A percentile compares a stretch with the other conserved stretches of the same genome.
Conservation (phyloP, 2,113 vertebrate species). For the Aldabrachelys gigantea region DNA sequence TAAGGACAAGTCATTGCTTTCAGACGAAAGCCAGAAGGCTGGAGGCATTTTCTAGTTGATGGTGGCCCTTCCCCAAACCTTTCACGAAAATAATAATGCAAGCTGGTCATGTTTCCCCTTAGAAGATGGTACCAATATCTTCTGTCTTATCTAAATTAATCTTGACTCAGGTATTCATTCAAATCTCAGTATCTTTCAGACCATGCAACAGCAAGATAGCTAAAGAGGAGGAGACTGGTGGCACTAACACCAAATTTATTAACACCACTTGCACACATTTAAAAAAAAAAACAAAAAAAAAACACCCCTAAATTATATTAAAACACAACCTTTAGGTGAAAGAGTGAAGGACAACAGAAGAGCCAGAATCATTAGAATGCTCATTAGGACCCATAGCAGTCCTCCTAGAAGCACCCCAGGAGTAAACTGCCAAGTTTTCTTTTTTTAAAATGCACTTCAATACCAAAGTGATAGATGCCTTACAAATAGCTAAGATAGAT, state of each 20-base stretch:
- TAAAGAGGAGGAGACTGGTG: background rate
- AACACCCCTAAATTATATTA: background rate
- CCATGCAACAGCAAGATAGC: background rate
- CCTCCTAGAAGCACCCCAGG: background rate
- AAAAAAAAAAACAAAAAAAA: background rate
- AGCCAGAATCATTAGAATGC: background rate
- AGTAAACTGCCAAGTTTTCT: background rate
- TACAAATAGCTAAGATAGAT: background rate
- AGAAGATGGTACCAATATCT: background rate
- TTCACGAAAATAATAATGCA: constrained; percentile 15
- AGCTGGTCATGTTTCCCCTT: background rate
- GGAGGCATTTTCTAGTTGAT: background rate
- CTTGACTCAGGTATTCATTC: background rate
- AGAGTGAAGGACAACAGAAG: background rate
- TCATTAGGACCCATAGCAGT: background rate
- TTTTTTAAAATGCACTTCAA: background rate
- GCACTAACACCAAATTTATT: background rate
- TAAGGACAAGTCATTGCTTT: background rate
- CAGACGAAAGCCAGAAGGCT: background rate
- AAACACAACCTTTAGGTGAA: background rate
- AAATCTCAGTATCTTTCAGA: constrained; percentile 1
- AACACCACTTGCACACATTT: background rate
- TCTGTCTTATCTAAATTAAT: background rate
- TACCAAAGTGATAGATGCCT: background rate
- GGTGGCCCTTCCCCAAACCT: background rate